Conservation (phyloP, 2,888 invertebrate species). For the Coleophora deauratella region DNA sequence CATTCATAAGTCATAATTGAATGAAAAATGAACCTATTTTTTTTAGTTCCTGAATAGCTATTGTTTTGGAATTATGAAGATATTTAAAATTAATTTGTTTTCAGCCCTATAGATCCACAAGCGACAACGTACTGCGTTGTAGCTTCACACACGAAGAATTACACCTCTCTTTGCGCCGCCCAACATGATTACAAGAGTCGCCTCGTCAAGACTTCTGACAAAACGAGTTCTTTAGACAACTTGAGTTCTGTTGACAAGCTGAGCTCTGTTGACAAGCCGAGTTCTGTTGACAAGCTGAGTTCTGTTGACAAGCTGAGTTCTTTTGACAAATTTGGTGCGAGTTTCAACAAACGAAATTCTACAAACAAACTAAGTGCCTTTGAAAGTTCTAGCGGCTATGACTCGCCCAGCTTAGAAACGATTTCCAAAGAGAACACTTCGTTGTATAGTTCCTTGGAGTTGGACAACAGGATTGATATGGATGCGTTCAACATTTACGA, state of each 20-base stretch:
- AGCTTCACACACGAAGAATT: constrained; percentile 53
- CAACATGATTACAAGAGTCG: constrained; percentile 42
- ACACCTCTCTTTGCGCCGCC: constrained; percentile 60
- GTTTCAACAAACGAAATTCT: too few species aligned
- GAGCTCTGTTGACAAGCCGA: background rate
- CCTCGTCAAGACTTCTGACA: background rate
- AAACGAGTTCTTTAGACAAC: constrained; percentile 32
- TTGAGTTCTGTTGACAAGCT: constrained; percentile 24
- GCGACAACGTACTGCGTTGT: constrained; percentile 60
- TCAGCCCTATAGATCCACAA: constrained; percentile 64
- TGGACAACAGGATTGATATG: constrained; percentile 43
- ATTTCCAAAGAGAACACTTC: constrained; percentile 13
- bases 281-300: constrained; percentile 6
- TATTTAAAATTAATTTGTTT: constrained; percentile 7
- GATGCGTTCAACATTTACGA: constrained; percentile 43
- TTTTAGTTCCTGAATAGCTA: too few species aligned
- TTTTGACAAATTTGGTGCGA: constrained; percentile 4
- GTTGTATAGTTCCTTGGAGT: constrained; percentile 20
- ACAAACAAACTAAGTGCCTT: too few species aligned
- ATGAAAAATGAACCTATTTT: too few species aligned
- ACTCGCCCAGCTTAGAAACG: constrained; percentile 1
- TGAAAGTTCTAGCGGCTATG: too few species aligned
- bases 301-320: background rate
- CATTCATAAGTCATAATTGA: too few species aligned
- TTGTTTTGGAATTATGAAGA: too few species aligned